Conservation (phyloP, 92 coral and sea anemone genomes). For the Epizoanthus stellaris region DNA sequence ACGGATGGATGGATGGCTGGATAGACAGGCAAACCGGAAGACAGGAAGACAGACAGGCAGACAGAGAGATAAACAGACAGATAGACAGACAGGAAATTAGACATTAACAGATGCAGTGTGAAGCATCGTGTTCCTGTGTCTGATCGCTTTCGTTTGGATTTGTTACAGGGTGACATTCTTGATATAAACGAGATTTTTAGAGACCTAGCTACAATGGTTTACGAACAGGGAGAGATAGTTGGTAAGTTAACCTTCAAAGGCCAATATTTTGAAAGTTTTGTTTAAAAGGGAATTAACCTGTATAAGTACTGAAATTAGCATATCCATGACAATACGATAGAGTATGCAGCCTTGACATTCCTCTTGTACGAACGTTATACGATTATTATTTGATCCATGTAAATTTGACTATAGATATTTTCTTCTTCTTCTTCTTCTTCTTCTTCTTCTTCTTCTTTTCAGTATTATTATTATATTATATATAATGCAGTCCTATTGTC, state of each 20-base stretch:
- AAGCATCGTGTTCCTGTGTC: neutral
- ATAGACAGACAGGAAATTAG: neutral
- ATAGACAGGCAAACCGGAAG: neutral
- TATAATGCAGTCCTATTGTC: too few relatives aligned
- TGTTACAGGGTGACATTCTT: slow-evolving; percentile 58
- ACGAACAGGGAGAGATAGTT: slow-evolving; percentile 62
- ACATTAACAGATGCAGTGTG: too few relatives aligned
- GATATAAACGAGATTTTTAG: slow-evolving; percentile 66
- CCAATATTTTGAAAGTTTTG: too few relatives aligned
- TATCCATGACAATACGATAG: neutral
- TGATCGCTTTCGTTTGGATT: neutral
- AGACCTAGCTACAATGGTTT: slow-evolving; percentile 59
- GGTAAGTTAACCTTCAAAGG: slow-evolving; percentile 36
- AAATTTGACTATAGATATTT: too few relatives aligned
- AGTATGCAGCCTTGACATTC: too few relatives aligned
- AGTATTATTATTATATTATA: too few relatives aligned
- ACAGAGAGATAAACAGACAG: neutral
- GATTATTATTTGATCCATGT: too few relatives aligned
- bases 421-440: too few relatives aligned
- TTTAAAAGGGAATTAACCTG: too few relatives aligned
- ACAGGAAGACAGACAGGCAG: neutral
- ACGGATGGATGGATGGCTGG: too few relatives aligned
- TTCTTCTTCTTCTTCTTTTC: too few relatives aligned
- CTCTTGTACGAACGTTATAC: too few relatives aligned
- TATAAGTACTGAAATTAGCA: neutral